Conservation (phyloP, 1,140 invertebrate species). For the Scaptomyza graminum region DNA sequence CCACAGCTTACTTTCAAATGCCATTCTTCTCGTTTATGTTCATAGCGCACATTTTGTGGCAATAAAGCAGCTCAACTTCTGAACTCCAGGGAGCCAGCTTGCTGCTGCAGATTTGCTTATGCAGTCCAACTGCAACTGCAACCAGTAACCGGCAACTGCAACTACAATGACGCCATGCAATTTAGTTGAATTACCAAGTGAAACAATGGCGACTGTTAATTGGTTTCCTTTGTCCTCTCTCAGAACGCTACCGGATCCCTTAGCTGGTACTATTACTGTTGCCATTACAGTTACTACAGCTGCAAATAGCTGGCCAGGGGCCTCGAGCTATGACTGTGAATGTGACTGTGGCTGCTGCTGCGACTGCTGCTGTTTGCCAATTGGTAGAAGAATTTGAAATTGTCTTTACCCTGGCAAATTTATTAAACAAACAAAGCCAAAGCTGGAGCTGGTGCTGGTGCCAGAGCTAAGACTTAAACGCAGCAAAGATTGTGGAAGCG, state of each 20-base stretch:
- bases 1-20: constrained; percentile 1
- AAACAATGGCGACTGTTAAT: constrained; percentile 81
- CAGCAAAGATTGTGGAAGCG: constrained; percentile 35
- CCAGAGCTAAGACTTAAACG: constrained; percentile 30
- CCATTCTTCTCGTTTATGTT: not conserved
- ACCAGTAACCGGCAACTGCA: constrained; percentile 48
- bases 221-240: constrained; percentile 76
- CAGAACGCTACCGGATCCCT: constrained; percentile 24
- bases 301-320: constrained; percentile 33
- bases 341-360: constrained; percentile 33
- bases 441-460: constrained; percentile 36
- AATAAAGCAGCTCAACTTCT: constrained; percentile 65
- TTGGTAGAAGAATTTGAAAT: constrained; percentile 81
- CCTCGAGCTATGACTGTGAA: constrained; percentile 37
- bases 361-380: constrained; percentile 71
- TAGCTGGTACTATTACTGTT: constrained; percentile 14
- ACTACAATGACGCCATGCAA: constrained; percentile 59
- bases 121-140: constrained; percentile 57
- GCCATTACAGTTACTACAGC: constrained; percentile 28
- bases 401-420: constrained; percentile 75
- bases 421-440: constrained; percentile 75
- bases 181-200: constrained; percentile 82
- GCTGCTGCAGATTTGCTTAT: constrained; percentile 44
- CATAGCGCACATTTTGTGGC: constrained; percentile 52
- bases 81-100: constrained; percentile 32